Evolutionary conservation across 1,140 invertebrate species (phyloP).

Genomic region (Aphelinus certus): DNA sequence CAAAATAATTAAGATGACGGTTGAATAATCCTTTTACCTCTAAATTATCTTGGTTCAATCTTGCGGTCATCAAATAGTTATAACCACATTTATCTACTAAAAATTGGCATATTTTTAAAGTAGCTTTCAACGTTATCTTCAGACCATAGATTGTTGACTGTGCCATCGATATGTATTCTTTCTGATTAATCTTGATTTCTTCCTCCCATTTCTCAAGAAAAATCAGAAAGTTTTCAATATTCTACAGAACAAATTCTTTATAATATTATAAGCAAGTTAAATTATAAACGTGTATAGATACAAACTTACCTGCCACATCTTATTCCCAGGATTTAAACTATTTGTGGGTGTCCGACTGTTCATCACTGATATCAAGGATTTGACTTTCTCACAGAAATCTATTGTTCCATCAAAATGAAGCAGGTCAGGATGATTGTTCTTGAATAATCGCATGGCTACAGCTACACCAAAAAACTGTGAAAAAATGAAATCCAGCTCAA

Average conservation of each 20-base stretch:
- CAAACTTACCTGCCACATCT: too few relatives aligned
- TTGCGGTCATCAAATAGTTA: slow-evolving; percentile 1
- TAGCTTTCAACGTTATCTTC: neutral
- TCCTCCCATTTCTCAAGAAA: neutral
- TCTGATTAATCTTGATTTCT: neutral
- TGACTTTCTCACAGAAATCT: slow-evolving; percentile 31
- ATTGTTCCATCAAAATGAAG: slow-evolving; percentile 22
- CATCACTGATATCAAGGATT: slow-evolving; percentile 37
- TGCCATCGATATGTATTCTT: neutral
- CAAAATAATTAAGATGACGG: too few relatives aligned
- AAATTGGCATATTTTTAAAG: slow-evolving; percentile 1
- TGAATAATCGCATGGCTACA: slow-evolving; percentile 23
- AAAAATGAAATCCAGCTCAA: neutral
- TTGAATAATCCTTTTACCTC: too few relatives aligned
- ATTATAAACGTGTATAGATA: too few relatives aligned
- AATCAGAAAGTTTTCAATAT: slow-evolving; percentile 1
- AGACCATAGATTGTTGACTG: neutral
- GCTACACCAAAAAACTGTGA: slow-evolving; percentile 34
- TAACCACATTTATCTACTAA: neutral
- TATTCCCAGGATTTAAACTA: too few relatives aligned
- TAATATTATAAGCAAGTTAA: neutral
- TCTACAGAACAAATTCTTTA: slow-evolving; percentile 2
- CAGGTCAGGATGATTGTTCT: slow-evolving; percentile 24
- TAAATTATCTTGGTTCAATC: too few relatives aligned
- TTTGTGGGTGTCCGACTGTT: slow-evolving; percentile 27